phyloP scores from a whole-genome alignment of 92 coral and sea anemone genomes.

The Meandrina meandrites region DNA sequence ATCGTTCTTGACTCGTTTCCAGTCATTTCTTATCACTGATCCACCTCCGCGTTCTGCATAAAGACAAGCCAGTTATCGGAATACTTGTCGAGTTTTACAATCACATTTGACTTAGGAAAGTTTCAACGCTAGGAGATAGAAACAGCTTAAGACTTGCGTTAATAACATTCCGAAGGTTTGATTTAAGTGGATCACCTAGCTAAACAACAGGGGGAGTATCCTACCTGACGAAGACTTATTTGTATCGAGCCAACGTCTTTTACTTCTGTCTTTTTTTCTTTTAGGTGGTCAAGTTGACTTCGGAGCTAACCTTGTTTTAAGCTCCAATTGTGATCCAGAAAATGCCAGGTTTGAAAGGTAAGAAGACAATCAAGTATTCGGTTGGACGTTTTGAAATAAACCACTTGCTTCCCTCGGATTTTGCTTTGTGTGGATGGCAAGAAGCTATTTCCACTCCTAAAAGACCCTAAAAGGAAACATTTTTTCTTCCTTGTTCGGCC shows the following conservation, averaged over 20 bases:
- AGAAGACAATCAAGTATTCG: not conserved
- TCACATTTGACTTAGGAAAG: too few relatives aligned
- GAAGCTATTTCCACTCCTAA: too few relatives aligned
- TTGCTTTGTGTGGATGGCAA: too few relatives aligned
- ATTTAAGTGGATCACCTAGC: too few relatives aligned
- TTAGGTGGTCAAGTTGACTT: constrained; percentile 25
- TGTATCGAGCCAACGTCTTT: not conserved
- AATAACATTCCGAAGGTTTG: too few relatives aligned
- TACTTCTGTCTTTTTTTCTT: not conserved
- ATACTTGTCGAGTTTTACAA: not conserved
- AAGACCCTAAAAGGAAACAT: too few relatives aligned
- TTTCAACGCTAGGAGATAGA: too few relatives aligned
- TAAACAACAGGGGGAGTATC: too few relatives aligned
- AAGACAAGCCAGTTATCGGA: not conserved
- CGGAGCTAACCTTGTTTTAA: constrained; percentile 11
- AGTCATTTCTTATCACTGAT: not conserved
- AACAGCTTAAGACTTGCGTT: too few relatives aligned
- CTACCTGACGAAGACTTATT: not conserved
- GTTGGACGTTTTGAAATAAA: not conserved
- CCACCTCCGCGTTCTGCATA: not conserved
- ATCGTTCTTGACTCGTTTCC: not conserved
- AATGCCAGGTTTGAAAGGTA: constrained; percentile 28
- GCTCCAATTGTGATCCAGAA: constrained; percentile 18
- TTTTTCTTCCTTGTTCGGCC: too few relatives aligned
- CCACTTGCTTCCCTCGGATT: not conserved